A percentile compares a stretch with the other conserved stretches of the same genome.
These are phyloP conservation scores for Himalopsyche japonica DNA, from an alignment of 2,888 invertebrate genomes.

Conservation along the genomic window DNA sequence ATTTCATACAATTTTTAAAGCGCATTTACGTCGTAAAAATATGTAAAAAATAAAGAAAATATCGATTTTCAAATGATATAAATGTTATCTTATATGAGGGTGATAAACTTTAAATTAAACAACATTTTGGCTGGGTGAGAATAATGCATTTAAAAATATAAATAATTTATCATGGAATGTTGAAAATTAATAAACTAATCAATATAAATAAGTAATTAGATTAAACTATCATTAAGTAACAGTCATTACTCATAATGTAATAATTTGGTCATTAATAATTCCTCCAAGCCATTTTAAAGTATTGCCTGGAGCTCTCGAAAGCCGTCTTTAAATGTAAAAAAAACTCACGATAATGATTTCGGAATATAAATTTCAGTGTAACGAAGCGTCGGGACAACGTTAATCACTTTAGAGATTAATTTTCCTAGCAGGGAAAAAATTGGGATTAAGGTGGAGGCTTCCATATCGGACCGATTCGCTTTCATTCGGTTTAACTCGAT, in stretches of 20 bases:
- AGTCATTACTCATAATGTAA: neutral
- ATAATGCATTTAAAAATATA: no score
- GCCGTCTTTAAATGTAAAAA: neutral
- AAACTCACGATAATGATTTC: neutral
- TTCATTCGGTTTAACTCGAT: neutral
- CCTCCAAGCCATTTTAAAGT: neutral
- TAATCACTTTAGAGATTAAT: slow-evolving; percentile 30
- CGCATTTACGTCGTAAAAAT: no score
- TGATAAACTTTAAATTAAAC: no score
- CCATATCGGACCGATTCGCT: neutral
- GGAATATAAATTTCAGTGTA: neutral
- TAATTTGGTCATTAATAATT: neutral
- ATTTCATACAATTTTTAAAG: no score
- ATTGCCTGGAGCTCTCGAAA: neutral
- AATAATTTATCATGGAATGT: no score
- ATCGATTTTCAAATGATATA: no score
- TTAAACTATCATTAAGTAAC: neutral
- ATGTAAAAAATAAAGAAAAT: no score
- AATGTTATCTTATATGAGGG: no score
- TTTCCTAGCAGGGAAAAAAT: slow-evolving; percentile 14
- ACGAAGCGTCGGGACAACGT: slow-evolving; percentile 14
- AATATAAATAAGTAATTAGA: neutral
- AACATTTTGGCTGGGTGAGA: no score
- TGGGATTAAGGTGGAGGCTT: neutral
- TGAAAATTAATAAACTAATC: no score